Evolutionary conservation across 2,888 invertebrate genomes (phyloP).

Genomic region (Eretmocerus hayati): DNA sequence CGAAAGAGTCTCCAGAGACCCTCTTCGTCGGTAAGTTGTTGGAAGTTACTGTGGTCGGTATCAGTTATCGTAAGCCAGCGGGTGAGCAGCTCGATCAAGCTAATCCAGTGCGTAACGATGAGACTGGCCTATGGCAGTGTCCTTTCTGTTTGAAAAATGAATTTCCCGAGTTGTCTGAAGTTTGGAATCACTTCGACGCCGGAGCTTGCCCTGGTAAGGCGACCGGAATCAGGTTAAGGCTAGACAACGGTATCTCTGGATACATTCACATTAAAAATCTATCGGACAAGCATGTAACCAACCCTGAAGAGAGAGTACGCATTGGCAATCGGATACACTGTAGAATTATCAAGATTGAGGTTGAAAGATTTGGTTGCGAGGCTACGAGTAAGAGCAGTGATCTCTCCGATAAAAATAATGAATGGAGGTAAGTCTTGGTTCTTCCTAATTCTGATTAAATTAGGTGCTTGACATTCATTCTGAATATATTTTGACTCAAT

Average conservation of each 20-base stretch:
- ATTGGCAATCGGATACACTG: slow-evolving; percentile 79
- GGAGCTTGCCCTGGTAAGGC: slow-evolving; percentile 94
- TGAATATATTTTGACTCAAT: not conserved
- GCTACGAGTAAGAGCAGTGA: slow-evolving; percentile 92
- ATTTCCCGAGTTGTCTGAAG: slow-evolving; percentile 92
- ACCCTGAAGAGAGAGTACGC: slow-evolving; percentile 87
- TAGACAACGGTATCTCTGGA: slow-evolving; percentile 90
- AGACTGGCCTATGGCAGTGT: slow-evolving; percentile 94
- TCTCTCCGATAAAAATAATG: slow-evolving; percentile 79
- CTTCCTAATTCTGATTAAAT: no score
- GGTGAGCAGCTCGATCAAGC: slow-evolving; percentile 92
- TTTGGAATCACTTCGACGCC: slow-evolving; percentile 98
- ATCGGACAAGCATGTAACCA: slow-evolving; percentile 86
- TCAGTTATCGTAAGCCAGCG: slow-evolving; percentile 81
- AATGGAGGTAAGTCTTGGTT: slow-evolving; percentile 73
- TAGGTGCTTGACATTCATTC: not conserved
- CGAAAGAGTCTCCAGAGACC: slow-evolving; percentile 92
- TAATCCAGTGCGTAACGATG: slow-evolving; percentile 90
- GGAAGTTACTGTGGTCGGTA: slow-evolving; percentile 71
- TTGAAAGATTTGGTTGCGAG: slow-evolving; percentile 87
- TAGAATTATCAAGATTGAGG: slow-evolving; percentile 90
- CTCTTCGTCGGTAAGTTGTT: slow-evolving; percentile 86
- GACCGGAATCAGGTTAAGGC: slow-evolving; percentile 77
- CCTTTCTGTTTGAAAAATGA: slow-evolving; percentile 95
- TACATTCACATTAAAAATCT: slow-evolving; percentile 91